Evolutionary conservation across 2,113 vertebrate species (phyloP), one percentile per base, ranked within the genome.

Genomic region (Kryptolebias marmoratus): DNA sequence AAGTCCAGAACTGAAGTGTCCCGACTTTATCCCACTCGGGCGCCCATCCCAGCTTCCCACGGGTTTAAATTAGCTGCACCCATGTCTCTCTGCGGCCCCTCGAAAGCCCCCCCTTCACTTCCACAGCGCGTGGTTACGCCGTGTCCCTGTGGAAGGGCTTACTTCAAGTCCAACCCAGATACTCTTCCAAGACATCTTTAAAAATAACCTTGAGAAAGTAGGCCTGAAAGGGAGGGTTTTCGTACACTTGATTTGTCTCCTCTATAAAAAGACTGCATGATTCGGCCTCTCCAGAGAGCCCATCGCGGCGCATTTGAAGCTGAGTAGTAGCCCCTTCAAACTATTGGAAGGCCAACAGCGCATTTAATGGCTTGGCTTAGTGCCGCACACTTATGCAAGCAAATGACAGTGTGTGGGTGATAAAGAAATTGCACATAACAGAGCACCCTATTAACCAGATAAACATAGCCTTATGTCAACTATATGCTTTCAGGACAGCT

Each of bases 201-300:
- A 91, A 88, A 89, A 89, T 93, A 92, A 93, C 92, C 93, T 93
- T 93, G 93, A 92, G 86, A 92, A 91, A 87, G 74, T 90, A 90
- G 90, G 90, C 73, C 89, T 92, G 82, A 80, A 90, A 77, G 76
- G 79, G 82, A 87, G 81, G 80, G 77, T 80, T 88, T 87, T 86
- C 73, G 76, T 85, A 82, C 80, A 83, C 82, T 92, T 89, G 88
- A 82, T 91, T 88, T 89, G 82, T 85, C 89, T 87, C 75, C 80
- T 82, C 90, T 90, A 88, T 89, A 88, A 90, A 89, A 88, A 87
- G 88, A 85, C 89, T 77, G 78, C 81, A 85, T 82, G 87, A 87
- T 87, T 86, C 73, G 75, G 67, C 75, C 68, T 86, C 90, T 87
- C 84, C 53, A 18, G 85, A 85, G 91, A 90, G 68, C 55, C 56